Percentiles rank a stretch among this genome's conserved stretches.
These are phyloP conservation scores for Mycetomoellerius zeteki DNA, from an alignment of 1,140 invertebrate species.

Conservation along the genomic window DNA sequence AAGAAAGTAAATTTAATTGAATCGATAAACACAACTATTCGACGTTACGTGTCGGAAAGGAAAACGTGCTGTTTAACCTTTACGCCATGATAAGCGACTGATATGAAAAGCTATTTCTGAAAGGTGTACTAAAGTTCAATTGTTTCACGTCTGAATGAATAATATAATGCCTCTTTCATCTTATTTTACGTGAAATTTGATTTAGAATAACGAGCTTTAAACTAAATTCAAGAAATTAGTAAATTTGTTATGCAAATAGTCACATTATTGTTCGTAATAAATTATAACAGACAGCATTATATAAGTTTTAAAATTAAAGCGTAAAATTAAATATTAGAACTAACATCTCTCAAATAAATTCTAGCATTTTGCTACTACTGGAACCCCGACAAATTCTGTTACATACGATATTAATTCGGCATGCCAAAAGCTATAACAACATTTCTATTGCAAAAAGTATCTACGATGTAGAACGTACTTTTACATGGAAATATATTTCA, in stretches of 20 bases:
- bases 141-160: neutral
- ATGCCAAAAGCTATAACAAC: constrained; percentile 10
- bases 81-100: neutral
- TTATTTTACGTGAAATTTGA: constrained; percentile 10
- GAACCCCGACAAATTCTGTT: neutral
- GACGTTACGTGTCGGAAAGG: neutral
- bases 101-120: neutral
- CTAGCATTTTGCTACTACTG: neutral
- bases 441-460: neutral
- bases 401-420: constrained; percentile 16
- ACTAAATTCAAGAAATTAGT: constrained; percentile 3
- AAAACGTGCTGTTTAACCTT: neutral
- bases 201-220: constrained; percentile 5
- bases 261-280: neutral
- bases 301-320: neutral
- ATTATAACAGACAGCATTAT: neutral
- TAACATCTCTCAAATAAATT: constrained; percentile 33
- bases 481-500: neutral
- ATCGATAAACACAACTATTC: constrained; percentile 3
- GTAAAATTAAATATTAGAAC: constrained; percentile 4
- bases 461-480: neutral
- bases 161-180: neutral
- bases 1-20: constrained; percentile 33
- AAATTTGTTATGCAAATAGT: constrained; percentile 1
- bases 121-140: constrained; percentile 22